Evolutionary conservation across 2,113 vertebrate species (phyloP).

Genomic region (Apteryx mantelli): DNA sequence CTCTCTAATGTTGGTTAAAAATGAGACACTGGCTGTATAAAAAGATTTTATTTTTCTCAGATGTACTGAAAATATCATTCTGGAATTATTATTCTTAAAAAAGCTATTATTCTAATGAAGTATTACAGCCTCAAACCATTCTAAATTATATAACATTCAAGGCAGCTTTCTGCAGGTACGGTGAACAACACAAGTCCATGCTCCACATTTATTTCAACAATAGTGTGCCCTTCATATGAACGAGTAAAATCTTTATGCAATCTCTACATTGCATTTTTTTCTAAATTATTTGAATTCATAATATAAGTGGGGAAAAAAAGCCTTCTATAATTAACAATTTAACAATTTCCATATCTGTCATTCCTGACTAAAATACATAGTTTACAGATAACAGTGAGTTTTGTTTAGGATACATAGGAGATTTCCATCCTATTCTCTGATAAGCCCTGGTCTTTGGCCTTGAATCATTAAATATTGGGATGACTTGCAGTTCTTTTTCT

Average conservation of each 20-base stretch:
- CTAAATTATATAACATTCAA: neutral
- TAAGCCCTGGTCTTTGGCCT: neutral
- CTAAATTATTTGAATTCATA: slow-evolving; percentile 12
- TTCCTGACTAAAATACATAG: neutral
- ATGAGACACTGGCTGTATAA: neutral
- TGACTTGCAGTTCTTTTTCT: neutral
- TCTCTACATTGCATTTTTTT: neutral
- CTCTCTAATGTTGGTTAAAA: neutral
- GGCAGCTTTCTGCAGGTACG: neutral
- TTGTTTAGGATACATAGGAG: neutral
- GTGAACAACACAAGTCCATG: neutral
- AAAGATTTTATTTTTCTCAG: neutral
- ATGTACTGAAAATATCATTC: neutral
- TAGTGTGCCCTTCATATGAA: neutral
- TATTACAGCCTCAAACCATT: neutral
- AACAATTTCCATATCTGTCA: neutral
- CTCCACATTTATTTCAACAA: neutral
- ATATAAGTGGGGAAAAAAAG: neutral
- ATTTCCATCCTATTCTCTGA: neutral
- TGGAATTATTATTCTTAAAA: neutral
- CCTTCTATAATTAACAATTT: neutral
- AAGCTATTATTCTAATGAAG: neutral
- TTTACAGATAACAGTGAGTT: neutral
- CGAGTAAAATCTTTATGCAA: neutral
- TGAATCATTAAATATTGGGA: neutral